Base-by-base conservation (phyloP, 2,113 vertebrate species). In the Platichthys stellatus region DNA sequence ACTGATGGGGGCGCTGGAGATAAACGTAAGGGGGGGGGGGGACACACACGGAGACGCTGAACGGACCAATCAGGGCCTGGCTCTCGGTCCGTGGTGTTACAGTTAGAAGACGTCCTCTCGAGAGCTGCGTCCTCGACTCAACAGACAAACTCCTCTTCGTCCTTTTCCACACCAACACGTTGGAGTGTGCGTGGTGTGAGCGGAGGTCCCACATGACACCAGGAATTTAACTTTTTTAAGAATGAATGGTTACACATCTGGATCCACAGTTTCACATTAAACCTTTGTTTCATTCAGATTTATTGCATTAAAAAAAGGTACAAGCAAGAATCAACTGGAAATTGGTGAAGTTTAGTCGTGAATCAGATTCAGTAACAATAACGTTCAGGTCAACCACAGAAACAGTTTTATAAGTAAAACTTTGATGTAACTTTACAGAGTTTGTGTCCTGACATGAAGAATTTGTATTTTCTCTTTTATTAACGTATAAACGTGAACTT, bases 81-180 rank as follows among this genome's bases (percentile, higher is more conserved):
- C 53, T 53, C 12, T 40, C 17, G 35, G 69, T 58, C 60, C 0
- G 2, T 69, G 38, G 13, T 26, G 23, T 58, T 26, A 76, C 66
- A 63, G 68, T 82, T 64, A 69, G 66, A 83, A 88, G 69, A 81
- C 31, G 73, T 82, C 82, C 23, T 23, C 23, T n/a, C n/a, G n/a
- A n/a, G n/a, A n/a, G 23, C 23, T 23, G 23, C 23, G 23, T 23
- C 23, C 23, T 23, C 23, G 3, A 40, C 40, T 40, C 40, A 3
- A 11, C 2, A 40, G 4, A 18, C 18, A 49, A 18, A 10, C 2
- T 7, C 6, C 3, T 28, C 57, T 24, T 17, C 4, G 57, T 59
- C 56, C 23, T 12, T 12, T n/a, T 58, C 56, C 3, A 8, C 23
- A 9, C 10, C n/a, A 18, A 23, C 18, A n/a, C 54, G 6, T 21